Base-by-base conservation (phyloP, 2,888 invertebrate genomes). In the Cephonodes hylas region DNA sequence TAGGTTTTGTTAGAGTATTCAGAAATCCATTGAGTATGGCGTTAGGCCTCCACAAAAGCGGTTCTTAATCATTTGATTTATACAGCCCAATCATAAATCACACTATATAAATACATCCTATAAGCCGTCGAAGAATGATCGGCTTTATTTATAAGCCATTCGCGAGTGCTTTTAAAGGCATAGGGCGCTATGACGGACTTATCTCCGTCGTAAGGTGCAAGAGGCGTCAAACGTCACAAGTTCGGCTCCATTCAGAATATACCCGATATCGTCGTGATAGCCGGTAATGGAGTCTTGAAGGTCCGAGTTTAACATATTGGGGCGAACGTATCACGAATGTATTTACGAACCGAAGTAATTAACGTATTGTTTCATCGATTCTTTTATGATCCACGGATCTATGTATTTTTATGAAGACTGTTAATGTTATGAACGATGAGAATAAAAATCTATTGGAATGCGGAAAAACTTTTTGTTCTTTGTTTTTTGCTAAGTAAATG, bases 251-350 rank as follows among this genome's bases (percentile, higher is more conserved):
- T 74, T 75, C 78, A 72, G 72, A 31, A 27, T 75, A 72, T 71
- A 69, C 70, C 70, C 74, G 83, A 85, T 86, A 84, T 71, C 70
- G 66, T 62, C 72, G 63, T 84, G 88, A 89, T 86, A 83, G 77
- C 82, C 80, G 85, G 88, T 91, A 91, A 91, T 90, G 90, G 89
- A 89, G 72, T 72, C 72, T 75, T 80, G 80, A 84, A 84, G 71
- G 67, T 65, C 66, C 65, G 65, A 69, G 59, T 62, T 64, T 62
- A 62, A 64, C 67, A 64, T 67, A 71, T n/a, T n/a, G n/a, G n/a
- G 68, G 71, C 25, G 18, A 3, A 31, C 31, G 31, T 18, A 18
- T 48, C 48, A 48, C 6, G 48, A 27, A 15, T 48, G 25, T 48
- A 48, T 48, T 27, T 27, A 48, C 25, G 22, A 23, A 4, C 23